Evolutionary conservation across 2,113 vertebrate genomes (phyloP).

Genomic region (Lichenostomus cassidix): DNA sequence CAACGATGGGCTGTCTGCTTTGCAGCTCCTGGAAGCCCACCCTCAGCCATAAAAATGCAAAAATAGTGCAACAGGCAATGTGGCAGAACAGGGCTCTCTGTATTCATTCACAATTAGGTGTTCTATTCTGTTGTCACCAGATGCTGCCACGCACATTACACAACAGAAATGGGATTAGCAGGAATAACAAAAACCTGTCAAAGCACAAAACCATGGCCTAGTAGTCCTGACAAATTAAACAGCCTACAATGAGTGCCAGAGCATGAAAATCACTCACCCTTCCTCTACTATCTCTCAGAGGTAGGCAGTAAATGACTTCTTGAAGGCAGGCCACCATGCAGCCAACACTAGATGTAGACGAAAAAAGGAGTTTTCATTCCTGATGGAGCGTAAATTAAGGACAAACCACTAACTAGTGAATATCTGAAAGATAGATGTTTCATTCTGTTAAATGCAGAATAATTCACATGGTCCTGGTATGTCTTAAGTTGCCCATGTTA

Average conservation of each 20-base stretch:
- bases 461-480: background rate
- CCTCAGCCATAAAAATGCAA: constrained; percentile 67
- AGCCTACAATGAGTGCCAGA: constrained; percentile 61
- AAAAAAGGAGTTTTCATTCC: background rate
- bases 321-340: constrained; percentile 46
- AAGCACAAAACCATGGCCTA: constrained; percentile 65
- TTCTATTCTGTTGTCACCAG: constrained; percentile 72
- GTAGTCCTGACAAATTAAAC: constrained; percentile 69
- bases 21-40: constrained; percentile 60
- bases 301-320: constrained; percentile 27
- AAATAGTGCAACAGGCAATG: constrained; percentile 64
- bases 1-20: constrained; percentile 59
- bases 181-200: constrained; percentile 70
- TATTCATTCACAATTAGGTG: constrained; percentile 72
- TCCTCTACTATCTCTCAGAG: constrained; percentile 55
- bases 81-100: constrained; percentile 59
- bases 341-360: background rate
- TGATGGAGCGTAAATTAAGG: background rate
- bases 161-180: constrained; percentile 71
- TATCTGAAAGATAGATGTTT: background rate
- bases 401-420: background rate
- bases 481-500: background rate
- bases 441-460: background rate
- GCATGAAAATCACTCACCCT: constrained; percentile 68
- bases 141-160: constrained; percentile 69